Evolutionary conservation across 2,113 vertebrate species (phyloP), one percentile per base, ranked within the genome.

Genomic region (Condylura cristata): DNA sequence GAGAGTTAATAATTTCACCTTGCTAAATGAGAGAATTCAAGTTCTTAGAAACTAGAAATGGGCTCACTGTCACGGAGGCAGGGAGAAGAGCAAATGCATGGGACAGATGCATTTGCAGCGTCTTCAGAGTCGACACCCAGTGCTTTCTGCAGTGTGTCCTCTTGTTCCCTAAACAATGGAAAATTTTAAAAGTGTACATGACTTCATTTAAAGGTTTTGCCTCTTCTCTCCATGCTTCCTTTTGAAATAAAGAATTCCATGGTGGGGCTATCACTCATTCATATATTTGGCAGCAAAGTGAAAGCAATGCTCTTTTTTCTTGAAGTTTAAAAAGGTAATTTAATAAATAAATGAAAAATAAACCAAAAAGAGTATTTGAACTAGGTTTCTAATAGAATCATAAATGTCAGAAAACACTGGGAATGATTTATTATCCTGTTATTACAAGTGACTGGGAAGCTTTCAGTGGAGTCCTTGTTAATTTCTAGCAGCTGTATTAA

Each of bases 401-500:
- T 98, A 98, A 98, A 98, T 98, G 98, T 96, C 98, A 98, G 14
- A 53, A 97, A 98, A 83, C 78, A 32, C 86, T 96, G 96, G 94
- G 94, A 89, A 97, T 98, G 98, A 98, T 98, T 98, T 98, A 98
- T 98, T 97, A 98, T 97, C 97, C 97, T 98, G 97, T 98, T 98
- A 98, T 97, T 96, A 18, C 97, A 98, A 98, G 98, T 98, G 98
- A 98, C 98, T 98, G 96, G 98, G 98, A 98, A 4, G 97, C 97
- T 98, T 98, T 97, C 96, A 94, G 61, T 98, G 96, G 97, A 98
- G 96, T 98, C 95, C 96, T 97, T 97, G 96, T 97, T 98, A 98
- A 98, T 98, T 98, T 98, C 97, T 93, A 98, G 97, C 97, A 98
- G 98, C 98, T 98, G 97, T 97, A 97, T 98, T 98, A 98, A 98